Evolutionary conservation across 2,888 invertebrate genomes (phyloP), one percentile per base, ranked within the genome.

Genomic region (Gandaritis pyraliata): DNA sequence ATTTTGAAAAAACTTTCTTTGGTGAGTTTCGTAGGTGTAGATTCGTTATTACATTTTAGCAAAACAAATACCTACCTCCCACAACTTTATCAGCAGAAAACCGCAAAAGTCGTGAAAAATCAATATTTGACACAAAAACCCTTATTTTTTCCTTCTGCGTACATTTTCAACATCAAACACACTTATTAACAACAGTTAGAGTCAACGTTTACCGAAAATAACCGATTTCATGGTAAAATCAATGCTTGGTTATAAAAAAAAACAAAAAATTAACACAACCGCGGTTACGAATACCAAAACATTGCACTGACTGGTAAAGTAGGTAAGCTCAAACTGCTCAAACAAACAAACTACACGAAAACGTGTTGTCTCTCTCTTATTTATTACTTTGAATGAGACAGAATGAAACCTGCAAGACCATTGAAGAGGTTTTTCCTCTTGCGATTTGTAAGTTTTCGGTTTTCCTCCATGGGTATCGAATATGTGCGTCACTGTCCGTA

Each of bases 121-220:
- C 68, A 15, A 68, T 68, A 68, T 47, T 46, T 33, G 33, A n/a
- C 38, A 50, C 46, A 58, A 59, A 51, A 52, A 41, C 63, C 61
- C 52, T 11, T 15, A 39, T 15, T 51, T 29, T 45, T 23, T 29
- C 16, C 12, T n/a, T 16, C 49, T n/a, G 1, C 7, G 7, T 33
- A 18, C 45, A 16, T 59, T 49, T 18, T 53, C 2, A 43, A 46
- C 23, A 51, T 15, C 11, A 53, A 56, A 11, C 33, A 43, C 3
- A 43, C 43, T 7, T 16, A 6, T 11, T 2, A 43, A 43, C 11
- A 16, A 33, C 10, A 16, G 11, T 43, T 11, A 7, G 3, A 3
- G 15, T 16, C 16, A 43, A 15, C 10, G 8, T 36, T 39, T 1
- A 18, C n/a, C 6, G 11, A 39, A 11, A 50, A 6, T 38, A 6